Evolutionary conservation across 2,888 invertebrate species (phyloP).

Genomic region (Chalcis sispes): DNA sequence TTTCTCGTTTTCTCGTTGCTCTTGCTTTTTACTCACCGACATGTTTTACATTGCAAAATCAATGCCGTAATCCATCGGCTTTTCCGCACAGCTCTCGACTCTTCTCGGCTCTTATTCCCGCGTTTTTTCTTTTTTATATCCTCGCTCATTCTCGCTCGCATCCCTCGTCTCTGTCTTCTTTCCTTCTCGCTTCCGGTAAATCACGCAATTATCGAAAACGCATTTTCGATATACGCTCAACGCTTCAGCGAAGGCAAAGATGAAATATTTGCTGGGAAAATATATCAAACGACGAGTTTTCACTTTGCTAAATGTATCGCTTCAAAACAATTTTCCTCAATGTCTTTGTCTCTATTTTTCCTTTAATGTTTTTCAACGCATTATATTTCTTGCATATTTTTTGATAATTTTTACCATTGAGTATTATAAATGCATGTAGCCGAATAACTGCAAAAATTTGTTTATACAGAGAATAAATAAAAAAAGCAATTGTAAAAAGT

Average conservation of each 20-base stretch:
- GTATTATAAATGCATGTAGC: background rate
- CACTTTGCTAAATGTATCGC: constrained; percentile 40
- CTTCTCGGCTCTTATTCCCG: constrained; percentile 29
- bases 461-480: background rate
- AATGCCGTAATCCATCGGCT: constrained; percentile 69
- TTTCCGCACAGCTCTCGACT: constrained; percentile 45
- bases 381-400: background rate
- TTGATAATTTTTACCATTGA: background rate
- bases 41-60: constrained; percentile 76
- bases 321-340: constrained; percentile 22
- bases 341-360: constrained; percentile 9
- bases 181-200: constrained; percentile 68
- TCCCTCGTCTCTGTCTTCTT: constrained; percentile 26
- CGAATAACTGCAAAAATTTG: too few species aligned
- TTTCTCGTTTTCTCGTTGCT: constrained; percentile 4
- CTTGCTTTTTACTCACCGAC: constrained; percentile 63
- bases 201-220: constrained; percentile 74
- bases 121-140: constrained; percentile 52
- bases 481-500: background rate
- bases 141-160: constrained; percentile 48
- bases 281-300: constrained; percentile 44
- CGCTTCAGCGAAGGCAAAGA: constrained; percentile 21
- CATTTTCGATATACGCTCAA: constrained; percentile 62
- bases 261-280: constrained; percentile 42
- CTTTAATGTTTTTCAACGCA: background rate